A percentile compares a stretch with the other conserved stretches of the same genome.
Evolutionary conservation across 1,140 invertebrate species (phyloP).

Genomic region (Chionoecetes opilio): DNA sequence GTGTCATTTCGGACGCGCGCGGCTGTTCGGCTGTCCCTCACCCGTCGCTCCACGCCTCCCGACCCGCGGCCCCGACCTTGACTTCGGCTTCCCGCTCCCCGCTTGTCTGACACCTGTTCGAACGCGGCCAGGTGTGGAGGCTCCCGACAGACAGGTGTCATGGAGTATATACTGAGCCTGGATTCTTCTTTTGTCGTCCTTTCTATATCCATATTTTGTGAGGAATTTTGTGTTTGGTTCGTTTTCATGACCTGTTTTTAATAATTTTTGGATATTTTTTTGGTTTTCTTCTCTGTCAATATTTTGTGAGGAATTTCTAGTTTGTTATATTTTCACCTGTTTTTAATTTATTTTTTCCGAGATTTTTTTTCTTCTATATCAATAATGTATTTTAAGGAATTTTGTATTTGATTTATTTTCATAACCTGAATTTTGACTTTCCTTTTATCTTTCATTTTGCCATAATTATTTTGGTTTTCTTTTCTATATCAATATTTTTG

Average conservation of each 20-base stretch:
- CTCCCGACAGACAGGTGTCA: background rate
- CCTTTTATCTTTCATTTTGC: no score
- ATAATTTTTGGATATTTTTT: no score
- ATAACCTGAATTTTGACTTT: no score
- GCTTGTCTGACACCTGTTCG: background rate
- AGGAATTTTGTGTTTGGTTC: no score
- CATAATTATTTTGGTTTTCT: background rate
- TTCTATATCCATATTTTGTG: background rate
- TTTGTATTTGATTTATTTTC: background rate
- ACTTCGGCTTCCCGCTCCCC: slow-evolving; percentile 11
- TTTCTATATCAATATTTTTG: background rate
- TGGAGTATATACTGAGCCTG: background rate
- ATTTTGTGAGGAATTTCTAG: no score
- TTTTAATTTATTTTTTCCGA: no score
- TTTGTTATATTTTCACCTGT: no score
- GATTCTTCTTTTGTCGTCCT: background rate
- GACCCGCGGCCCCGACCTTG: slow-evolving; percentile 11
- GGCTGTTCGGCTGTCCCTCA: slow-evolving; percentile 68
- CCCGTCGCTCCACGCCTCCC: slow-evolving; percentile 46
- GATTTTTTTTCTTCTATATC: no score
- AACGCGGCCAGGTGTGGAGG: background rate
- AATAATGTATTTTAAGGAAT: no score
- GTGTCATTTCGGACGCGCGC: slow-evolving; percentile 56
- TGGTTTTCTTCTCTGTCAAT: no score
- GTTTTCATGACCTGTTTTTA: no score